Conservation (phyloP, 1,140 invertebrate genomes). For the Pogonomyrmex barbatus region DNA sequence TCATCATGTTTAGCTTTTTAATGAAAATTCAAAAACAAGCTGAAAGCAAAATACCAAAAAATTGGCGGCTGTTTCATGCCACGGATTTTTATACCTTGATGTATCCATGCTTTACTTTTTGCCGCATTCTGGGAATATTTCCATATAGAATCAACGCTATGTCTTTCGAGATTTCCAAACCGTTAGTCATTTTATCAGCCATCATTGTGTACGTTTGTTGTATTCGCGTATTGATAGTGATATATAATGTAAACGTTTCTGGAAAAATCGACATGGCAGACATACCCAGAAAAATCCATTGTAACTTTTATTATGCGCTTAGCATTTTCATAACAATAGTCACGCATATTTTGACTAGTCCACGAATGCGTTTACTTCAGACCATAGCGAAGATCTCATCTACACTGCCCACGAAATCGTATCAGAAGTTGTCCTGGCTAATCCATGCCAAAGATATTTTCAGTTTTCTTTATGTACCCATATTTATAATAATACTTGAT, state of each 20-base stretch:
- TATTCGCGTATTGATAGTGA: not conserved
- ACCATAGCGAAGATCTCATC: conserved; percentile 64
- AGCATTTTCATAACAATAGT: conserved; percentile 36
- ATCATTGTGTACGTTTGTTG: conserved; percentile 48
- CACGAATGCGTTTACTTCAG: conserved; percentile 68
- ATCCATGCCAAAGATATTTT: not conserved
- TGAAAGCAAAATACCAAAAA: conserved; percentile 14
- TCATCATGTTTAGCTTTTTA: not conserved
- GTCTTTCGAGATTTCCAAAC: conserved; percentile 50
- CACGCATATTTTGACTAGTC: conserved; percentile 43
- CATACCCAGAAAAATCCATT: conserved; percentile 54
- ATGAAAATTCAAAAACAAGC: rapidly evolving
- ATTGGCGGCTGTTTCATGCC: conserved; percentile 63
- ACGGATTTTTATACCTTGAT: conserved; percentile 47
- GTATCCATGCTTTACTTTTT: conserved; percentile 64
- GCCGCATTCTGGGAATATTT: conserved; percentile 67
- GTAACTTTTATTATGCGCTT: conserved; percentile 72
- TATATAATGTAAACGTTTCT: conserved; percentile 74
- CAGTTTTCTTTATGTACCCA: not conserved
- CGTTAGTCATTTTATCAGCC: conserved; percentile 45
- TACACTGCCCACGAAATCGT: conserved; percentile 68
- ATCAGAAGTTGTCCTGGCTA: conserved; percentile 63
- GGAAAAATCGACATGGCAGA: not conserved
- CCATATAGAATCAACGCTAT: conserved; percentile 59
- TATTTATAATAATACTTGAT: not conserved